Conservation (phyloP, 23 tunicate genomes). For the Clavelina lepadiformis region DNA sequence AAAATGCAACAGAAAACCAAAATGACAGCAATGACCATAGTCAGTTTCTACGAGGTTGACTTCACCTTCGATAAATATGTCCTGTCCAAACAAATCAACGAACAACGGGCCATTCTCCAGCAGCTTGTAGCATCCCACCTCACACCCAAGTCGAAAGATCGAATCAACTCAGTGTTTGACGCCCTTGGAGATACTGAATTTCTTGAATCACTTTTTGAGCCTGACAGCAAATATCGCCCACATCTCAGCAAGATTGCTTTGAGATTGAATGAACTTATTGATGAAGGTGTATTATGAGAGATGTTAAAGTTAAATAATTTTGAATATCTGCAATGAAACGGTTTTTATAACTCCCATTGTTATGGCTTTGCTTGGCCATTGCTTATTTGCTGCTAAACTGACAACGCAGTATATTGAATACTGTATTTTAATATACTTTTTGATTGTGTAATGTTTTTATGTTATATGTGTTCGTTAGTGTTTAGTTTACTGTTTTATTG, state of each 20-base stretch:
- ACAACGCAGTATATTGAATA: too few relatives aligned
- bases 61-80: conserved; percentile 82
- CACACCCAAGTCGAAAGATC: conserved; percentile 55
- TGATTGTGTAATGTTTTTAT: too few relatives aligned
- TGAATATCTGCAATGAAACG: background rate
- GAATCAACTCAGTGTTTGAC: conserved; percentile 74
- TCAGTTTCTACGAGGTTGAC: conserved; percentile 86
- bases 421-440: too few relatives aligned
- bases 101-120: conserved; percentile 53
- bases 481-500: too few relatives aligned
- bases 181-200: conserved; percentile 79
- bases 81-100: conserved; percentile 76
- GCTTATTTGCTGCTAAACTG: too few relatives aligned
- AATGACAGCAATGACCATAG: conserved; percentile 73
- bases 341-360: background rate
- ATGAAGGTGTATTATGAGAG: conserved; percentile 53
- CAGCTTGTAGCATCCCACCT: conserved; percentile 62
- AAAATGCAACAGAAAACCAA: conserved; percentile 55
- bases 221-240: conserved; percentile 35
- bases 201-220: conserved; percentile 68
- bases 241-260: conserved; percentile 36
- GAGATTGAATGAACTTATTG: conserved; percentile 56
- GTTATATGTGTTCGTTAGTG: too few relatives aligned
- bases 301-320: too few relatives aligned
- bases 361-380: background rate